These are phyloP conservation scores for Cherax destructor DNA, from an alignment of 1,140 invertebrate species.

Conservation along the genomic window DNA sequence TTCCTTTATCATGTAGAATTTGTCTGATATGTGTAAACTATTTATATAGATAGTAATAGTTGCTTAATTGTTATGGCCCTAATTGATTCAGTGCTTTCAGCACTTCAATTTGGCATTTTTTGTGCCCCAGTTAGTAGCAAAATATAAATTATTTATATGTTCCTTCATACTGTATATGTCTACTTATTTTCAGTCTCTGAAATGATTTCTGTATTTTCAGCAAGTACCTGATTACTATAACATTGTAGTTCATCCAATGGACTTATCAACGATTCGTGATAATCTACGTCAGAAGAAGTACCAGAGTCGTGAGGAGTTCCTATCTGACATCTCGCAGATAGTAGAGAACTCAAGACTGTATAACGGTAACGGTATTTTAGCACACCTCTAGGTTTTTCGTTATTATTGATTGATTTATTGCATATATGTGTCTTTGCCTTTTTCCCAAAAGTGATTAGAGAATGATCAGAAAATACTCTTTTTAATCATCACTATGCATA, in stretches of 20 bases:
- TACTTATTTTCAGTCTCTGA: not conserved
- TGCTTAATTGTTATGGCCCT: no score
- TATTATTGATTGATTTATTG: not conserved
- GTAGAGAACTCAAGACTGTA: constrained; percentile 96
- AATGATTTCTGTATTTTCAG: constrained; percentile 74
- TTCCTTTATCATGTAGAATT: no score
- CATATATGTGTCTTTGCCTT: no score
- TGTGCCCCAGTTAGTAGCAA: no score
- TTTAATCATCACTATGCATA: no score
- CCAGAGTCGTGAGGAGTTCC: constrained; percentile 93
- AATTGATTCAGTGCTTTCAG: no score
- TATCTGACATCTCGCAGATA: constrained; percentile 96
- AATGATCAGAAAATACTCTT: no score
- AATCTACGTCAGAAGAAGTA: constrained; percentile 95
- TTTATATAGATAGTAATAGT: no score
- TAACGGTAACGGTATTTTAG: constrained; percentile 81
- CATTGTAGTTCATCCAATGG: constrained; percentile 95
- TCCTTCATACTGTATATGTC: not conserved
- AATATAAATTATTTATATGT: no score
- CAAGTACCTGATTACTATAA: constrained; percentile 94
- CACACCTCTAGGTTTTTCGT: not conserved
- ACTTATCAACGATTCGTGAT: constrained; percentile 96
- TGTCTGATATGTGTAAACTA: no score
- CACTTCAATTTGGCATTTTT: no score
- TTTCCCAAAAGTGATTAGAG: no score